These are phyloP conservation scores for Ectemnius cavifrons DNA, from an alignment of 2,888 invertebrate species.

Conservation along the genomic window DNA sequence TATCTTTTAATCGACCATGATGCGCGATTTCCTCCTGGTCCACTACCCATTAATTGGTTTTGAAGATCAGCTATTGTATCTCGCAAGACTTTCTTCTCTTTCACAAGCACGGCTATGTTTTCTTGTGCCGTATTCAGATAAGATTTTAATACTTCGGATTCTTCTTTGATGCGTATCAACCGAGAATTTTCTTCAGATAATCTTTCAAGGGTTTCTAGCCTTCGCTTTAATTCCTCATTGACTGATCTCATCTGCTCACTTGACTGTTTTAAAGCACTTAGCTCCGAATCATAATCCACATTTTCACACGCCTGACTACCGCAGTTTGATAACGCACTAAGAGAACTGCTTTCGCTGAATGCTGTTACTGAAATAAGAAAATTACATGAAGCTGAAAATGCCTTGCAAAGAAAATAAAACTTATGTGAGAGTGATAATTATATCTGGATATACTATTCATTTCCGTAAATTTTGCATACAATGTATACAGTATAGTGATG, in stretches of 20 bases:
- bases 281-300: constrained; percentile 78
- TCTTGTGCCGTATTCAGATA: constrained; percentile 86
- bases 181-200: constrained; percentile 81
- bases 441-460: not conserved
- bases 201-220: constrained; percentile 81
- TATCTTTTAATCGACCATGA: constrained; percentile 83
- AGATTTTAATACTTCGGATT: constrained; percentile 82
- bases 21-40: constrained; percentile 74
- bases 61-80: constrained; percentile 85
- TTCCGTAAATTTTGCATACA: not conserved
- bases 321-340: constrained; percentile 51
- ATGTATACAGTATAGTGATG: constrained; percentile 4
- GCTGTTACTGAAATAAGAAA: constrained; percentile 60
- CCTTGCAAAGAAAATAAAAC: not conserved
- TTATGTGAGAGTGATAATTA: not conserved
- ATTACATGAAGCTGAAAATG: not conserved
- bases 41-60: constrained; percentile 78
- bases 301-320: constrained; percentile 57
- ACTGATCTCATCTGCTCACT: constrained; percentile 81
- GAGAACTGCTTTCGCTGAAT: constrained; percentile 53
- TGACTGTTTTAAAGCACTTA: constrained; percentile 78
- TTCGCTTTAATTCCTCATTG: constrained; percentile 83
- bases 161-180: constrained; percentile 80
- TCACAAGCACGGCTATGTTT: constrained; percentile 84
- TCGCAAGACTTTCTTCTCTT: constrained; percentile 86